These are phyloP conservation scores for Shinisaurus crocodilurus DNA, from an alignment of 2,113 vertebrate species.

Conservation along the genomic window DNA sequence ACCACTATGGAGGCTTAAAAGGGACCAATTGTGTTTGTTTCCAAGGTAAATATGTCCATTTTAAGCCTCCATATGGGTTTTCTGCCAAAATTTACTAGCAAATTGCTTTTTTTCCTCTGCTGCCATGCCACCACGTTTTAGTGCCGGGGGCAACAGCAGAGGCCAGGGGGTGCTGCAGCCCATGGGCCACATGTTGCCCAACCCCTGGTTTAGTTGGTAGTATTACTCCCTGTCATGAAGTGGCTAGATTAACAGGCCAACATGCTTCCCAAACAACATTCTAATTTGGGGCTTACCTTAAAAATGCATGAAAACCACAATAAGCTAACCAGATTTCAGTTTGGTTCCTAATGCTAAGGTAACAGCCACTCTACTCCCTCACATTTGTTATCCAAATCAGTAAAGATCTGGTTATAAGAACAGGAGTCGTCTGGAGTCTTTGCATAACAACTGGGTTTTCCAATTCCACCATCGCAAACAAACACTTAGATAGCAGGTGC, in stretches of 20 bases:
- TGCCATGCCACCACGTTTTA: no score
- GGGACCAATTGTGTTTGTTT: no score
- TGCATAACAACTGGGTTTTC: not conserved
- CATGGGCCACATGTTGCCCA: no score
- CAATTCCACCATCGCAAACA: not conserved
- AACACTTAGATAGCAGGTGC: not conserved
- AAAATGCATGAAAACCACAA: not conserved
- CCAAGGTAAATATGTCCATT: no score
- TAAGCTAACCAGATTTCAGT: not conserved
- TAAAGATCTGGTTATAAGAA: not conserved
- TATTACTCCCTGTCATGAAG: not conserved
- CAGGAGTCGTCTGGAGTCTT: not conserved
- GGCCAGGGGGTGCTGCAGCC: no score
- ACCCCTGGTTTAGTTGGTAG: not conserved
- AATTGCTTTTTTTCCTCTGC: no score
- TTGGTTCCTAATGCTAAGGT: not conserved
- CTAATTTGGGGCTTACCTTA: no score
- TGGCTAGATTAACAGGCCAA: not conserved
- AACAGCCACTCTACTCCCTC: not conserved
- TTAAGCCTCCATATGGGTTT: no score
- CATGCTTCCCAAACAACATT: not conserved
- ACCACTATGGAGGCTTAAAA: no score
- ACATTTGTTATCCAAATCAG: not conserved
- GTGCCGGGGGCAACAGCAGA: no score
- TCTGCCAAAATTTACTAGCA: no score